phyloP scores from a whole-genome alignment of 92 coral and sea anemone genomes.

The Siderastrea radians region DNA sequence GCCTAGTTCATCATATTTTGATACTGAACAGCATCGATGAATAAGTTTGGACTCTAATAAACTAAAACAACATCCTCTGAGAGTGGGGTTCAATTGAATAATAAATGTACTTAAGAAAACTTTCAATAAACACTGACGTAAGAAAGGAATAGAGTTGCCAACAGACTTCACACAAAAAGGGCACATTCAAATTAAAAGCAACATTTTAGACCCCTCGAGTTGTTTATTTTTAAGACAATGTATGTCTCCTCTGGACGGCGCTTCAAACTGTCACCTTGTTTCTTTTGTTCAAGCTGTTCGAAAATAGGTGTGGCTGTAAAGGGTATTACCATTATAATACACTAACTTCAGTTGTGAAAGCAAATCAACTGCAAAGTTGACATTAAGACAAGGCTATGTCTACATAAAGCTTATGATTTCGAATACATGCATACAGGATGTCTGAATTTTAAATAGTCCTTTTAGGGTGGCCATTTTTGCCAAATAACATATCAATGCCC shows the following conservation, averaged over 20 bases:
- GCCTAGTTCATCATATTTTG: too few species aligned
- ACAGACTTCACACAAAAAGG: background rate
- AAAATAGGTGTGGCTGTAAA: constrained; percentile 12
- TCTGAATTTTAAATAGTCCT: constrained; percentile 19
- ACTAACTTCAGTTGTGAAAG: background rate
- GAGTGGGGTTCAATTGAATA: background rate
- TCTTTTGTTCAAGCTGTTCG: constrained; percentile 1
- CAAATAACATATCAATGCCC: constrained; percentile 14
- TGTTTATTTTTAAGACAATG: constrained; percentile 22
- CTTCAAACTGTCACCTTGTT: constrained; percentile 2
- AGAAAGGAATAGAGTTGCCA: constrained; percentile 12
- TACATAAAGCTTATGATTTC: constrained; percentile 38
- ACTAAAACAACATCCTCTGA: background rate
- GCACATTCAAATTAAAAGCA: background rate
- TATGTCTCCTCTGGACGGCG: background rate
- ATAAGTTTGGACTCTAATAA: too few species aligned
- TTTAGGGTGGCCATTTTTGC: background rate
- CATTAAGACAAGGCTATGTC: constrained; percentile 17
- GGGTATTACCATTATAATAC: constrained; percentile 42
- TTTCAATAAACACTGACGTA: background rate
- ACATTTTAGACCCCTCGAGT: background rate
- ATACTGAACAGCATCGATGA: too few species aligned
- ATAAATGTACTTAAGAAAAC: constrained; percentile 4
- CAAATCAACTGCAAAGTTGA: constrained; percentile 23
- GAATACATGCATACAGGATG: constrained; percentile 23